Evolutionary conservation across 2,797 vertebrate species (phyloP), one percentile per base, ranked within the genome.

Genomic region (Onychomys leucogaster): DNA sequence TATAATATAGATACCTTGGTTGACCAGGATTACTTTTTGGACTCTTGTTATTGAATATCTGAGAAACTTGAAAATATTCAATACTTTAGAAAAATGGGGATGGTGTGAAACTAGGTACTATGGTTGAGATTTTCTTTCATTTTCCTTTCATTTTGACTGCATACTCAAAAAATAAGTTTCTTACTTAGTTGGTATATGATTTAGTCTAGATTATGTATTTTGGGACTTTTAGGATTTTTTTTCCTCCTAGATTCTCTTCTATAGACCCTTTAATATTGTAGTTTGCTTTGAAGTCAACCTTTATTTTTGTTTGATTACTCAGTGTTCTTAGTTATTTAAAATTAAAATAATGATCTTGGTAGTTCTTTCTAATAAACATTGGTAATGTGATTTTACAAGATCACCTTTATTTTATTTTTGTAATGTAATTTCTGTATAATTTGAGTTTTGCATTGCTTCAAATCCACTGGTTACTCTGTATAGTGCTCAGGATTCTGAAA

Each of bases 401-500:
- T 94, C 71, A 43, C 52, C 69, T 93, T 95, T 71, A 9, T 46
- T 94, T 96, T 63, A 67, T 85, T 96, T 76, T 80, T 73, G 34
- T 93, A 94, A 84, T 75, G 49, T 91, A 59, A 14, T 49, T 93
- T 94, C 81, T 97, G 71, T 23, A 57, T 96, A 78, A 84, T 95
- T 95, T 94, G 88, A 93, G 43, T 81, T 96, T 95, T 89, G 67
- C 91, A 52, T 71, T 96, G 88, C 91, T 97, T 76, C 92, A 95
- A 78, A 83, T 97, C 90, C 67, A 97, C 61, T 97, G 90, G 94
- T 95, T 98, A 96, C 86, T 96, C 94, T 98, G 96, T 97, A 77
- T 97, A 86, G 88, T 32, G 92, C 97, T 97, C 97, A 98, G 96
- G 94, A 93, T 96, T 97, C 95, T 98, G 98, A 97, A 98, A 97